These are phyloP conservation scores for Kryptopterus vitreolus DNA, from an alignment of 2,797 vertebrate genomes.

Conservation along the genomic window DNA sequence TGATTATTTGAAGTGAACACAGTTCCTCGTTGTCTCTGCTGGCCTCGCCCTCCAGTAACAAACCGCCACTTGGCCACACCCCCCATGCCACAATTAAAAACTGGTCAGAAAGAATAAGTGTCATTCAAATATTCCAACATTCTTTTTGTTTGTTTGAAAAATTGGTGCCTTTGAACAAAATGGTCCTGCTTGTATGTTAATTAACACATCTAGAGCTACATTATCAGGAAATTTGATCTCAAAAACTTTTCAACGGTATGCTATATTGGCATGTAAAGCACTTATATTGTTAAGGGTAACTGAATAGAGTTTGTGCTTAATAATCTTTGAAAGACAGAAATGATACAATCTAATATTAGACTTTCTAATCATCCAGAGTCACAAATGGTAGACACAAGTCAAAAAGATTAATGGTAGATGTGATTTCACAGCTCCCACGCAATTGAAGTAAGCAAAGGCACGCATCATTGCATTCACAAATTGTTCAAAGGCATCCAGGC, in stretches of 20 bases:
- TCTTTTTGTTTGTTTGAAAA: no score
- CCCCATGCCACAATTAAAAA: no score
- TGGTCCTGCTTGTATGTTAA: no score
- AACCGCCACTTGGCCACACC: no score
- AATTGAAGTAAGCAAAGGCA: constrained; percentile 59
- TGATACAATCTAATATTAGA: background rate
- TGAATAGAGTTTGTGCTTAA: constrained; percentile 2
- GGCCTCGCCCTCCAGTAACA: no score
- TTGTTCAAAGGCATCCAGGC: constrained; percentile 62
- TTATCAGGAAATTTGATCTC: no score
- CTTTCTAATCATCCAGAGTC: background rate
- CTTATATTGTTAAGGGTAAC: background rate
- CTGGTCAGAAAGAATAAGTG: no score
- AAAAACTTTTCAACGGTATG: background rate
- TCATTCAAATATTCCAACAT: no score
- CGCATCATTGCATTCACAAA: constrained; percentile 61
- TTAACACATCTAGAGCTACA: no score
- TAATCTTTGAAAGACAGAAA: background rate
- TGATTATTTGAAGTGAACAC: no score
- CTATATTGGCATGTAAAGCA: background rate
- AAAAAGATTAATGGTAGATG: constrained; percentile 52
- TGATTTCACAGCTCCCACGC: constrained; percentile 56
- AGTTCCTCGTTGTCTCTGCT: no score
- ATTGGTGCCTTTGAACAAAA: no score
- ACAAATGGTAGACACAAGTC: background rate